Conservation (phyloP, 2,797 vertebrate species). For the Anabacerthia variegaticeps region DNA sequence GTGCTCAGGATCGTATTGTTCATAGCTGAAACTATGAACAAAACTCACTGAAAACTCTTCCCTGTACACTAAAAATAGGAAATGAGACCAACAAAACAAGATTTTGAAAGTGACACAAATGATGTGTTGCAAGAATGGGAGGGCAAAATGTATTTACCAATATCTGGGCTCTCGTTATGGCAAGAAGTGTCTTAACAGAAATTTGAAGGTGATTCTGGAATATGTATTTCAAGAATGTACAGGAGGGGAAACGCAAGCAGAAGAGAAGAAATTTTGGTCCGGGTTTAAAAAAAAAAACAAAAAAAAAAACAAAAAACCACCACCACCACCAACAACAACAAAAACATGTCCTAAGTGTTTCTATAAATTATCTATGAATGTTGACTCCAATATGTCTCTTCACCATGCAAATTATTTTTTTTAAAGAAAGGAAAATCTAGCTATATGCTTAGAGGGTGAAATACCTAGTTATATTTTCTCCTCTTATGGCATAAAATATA, state of each 20-base stretch:
- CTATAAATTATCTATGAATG: neutral
- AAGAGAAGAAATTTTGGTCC: neutral
- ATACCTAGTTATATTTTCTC: neutral
- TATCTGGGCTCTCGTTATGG: neutral
- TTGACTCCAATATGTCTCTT: neutral
- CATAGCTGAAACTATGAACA: neutral
- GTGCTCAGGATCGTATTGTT: neutral
- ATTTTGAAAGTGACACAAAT: neutral
- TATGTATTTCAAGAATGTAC: neutral
- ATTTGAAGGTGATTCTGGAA: neutral
- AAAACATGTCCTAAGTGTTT: neutral
- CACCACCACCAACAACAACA: no score
- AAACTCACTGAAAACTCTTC: neutral
- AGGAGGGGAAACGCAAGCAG: neutral
- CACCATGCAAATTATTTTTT: neutral
- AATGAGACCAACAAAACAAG: neutral
- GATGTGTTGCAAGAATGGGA: rapidly evolving
- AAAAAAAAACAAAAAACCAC: neutral
- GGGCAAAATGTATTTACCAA: neutral
- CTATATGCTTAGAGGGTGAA: neutral
- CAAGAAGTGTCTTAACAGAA: neutral
- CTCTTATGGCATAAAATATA: neutral
- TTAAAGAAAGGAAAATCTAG: neutral
- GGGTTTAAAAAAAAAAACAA: neutral
- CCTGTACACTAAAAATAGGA: neutral